Evolutionary conservation across 2,113 vertebrate genomes (phyloP).

Genomic region (Cynopterus brachyotis): DNA sequence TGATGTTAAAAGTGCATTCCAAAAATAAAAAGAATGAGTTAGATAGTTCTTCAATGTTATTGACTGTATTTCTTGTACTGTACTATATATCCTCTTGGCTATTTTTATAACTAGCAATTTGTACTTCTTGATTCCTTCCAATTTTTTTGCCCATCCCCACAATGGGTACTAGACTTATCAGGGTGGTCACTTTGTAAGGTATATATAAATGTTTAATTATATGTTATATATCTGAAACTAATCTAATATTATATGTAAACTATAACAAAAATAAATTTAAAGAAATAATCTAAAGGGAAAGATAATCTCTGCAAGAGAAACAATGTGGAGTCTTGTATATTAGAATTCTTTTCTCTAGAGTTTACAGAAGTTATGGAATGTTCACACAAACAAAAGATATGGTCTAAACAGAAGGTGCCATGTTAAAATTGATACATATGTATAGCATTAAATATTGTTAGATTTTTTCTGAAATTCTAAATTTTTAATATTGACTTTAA

Average conservation of each 20-base stretch:
- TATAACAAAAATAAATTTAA: not conserved
- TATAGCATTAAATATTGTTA: not conserved
- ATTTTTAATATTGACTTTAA: not conserved
- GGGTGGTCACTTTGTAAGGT: too few species aligned
- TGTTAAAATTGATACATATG: not conserved
- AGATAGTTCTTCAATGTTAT: not conserved
- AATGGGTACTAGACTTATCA: not conserved
- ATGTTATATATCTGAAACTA: too few species aligned
- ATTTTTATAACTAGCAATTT: not conserved
- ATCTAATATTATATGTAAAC: too few species aligned
- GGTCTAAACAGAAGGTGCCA: not conserved
- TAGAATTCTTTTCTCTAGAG: not conserved
- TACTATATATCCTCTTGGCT: not conserved
- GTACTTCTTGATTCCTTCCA: not conserved
- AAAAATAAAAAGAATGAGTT: constrained; percentile 2
- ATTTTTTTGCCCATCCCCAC: not conserved
- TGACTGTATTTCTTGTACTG: not conserved
- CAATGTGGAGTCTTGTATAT: not conserved
- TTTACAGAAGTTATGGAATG: constrained; percentile 1
- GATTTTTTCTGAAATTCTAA: not conserved
- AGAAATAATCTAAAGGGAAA: not conserved
- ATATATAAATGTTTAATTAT: too few species aligned
- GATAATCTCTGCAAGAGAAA: not conserved
- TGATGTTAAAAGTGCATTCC: constrained; percentile 12
- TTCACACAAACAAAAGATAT: not conserved